Conservation (phyloP, 2,113 vertebrate genomes). For the Dipodomys spectabilis region DNA sequence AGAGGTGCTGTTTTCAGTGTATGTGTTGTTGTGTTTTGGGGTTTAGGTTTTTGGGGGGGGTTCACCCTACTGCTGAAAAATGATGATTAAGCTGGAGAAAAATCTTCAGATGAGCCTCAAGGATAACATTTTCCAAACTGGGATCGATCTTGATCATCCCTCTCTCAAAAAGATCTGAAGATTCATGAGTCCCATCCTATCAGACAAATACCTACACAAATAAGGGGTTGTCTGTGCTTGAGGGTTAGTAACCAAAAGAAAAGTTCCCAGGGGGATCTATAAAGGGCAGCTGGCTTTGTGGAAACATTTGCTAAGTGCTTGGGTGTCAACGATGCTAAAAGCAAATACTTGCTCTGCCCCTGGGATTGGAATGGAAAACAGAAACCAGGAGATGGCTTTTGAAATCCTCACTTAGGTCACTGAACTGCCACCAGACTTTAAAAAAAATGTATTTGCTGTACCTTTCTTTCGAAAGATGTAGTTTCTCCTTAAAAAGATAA, state of each 20-base stretch:
- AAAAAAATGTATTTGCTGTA: neutral
- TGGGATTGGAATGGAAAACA: conserved; percentile 30
- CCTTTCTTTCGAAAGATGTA: neutral
- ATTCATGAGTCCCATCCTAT: neutral
- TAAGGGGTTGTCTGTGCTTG: neutral
- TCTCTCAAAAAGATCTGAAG: conserved; percentile 24
- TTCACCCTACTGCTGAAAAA: neutral
- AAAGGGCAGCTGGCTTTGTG: conserved; percentile 65
- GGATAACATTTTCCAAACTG: conserved; percentile 29
- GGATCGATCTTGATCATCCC: neutral
- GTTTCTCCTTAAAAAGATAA: neutral
- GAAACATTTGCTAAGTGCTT: conserved; percentile 51
- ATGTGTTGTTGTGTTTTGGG: neutral
- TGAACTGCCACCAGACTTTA: conserved; percentile 17
- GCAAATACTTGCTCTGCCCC: conserved; percentile 69
- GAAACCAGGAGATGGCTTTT: conserved; percentile 60
- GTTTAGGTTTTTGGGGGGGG: neutral
- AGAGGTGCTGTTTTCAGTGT: neutral
- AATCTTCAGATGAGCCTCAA: neutral
- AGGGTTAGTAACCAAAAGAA: conserved; percentile 63
- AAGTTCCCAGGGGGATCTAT: conserved; percentile 47
- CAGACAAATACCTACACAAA: conserved; percentile 49
- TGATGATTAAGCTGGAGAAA: neutral
- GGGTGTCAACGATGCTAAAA: conserved; percentile 45
- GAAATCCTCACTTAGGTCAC: conserved; percentile 32